Conservation (phyloP, 2,113 vertebrate species). For the Suricata suricatta region DNA sequence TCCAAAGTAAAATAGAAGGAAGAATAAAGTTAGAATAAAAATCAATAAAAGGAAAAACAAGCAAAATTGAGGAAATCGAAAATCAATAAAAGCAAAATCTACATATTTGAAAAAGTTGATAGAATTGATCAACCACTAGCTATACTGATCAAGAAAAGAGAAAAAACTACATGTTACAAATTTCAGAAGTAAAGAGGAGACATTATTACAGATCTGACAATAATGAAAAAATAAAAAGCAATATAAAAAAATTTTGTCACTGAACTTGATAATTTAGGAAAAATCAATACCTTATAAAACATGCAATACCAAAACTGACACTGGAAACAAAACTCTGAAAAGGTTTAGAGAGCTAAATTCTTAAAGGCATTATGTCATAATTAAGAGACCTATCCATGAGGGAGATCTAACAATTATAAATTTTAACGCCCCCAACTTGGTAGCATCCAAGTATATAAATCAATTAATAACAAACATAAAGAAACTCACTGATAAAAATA, state of each 20-base stretch:
- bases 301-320: not conserved
- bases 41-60: not conserved
- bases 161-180: not conserved
- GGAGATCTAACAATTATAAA: too few species aligned
- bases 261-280: slow-evolving; percentile 14
- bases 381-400: too few species aligned
- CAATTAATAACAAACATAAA: too few species aligned
- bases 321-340: slow-evolving; percentile 20
- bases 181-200: not conserved
- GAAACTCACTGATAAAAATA: too few species aligned
- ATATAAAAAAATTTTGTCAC: not conserved
- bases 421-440: too few species aligned
- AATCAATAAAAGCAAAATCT: not conserved
- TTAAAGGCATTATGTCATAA: too few species aligned
- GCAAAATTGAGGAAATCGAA: not conserved
- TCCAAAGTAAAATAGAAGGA: not conserved
- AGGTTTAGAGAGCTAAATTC: not conserved
- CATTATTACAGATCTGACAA: not conserved
- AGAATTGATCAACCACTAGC: not conserved
- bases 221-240: not conserved
- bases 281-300: not conserved
- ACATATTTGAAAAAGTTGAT: slow-evolving; percentile 3
- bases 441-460: too few species aligned
- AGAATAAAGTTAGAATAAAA: not conserved
- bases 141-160: not conserved